Conservation (phyloP, 2,797 vertebrate species). For the Basileuterus tristriatus region DNA sequence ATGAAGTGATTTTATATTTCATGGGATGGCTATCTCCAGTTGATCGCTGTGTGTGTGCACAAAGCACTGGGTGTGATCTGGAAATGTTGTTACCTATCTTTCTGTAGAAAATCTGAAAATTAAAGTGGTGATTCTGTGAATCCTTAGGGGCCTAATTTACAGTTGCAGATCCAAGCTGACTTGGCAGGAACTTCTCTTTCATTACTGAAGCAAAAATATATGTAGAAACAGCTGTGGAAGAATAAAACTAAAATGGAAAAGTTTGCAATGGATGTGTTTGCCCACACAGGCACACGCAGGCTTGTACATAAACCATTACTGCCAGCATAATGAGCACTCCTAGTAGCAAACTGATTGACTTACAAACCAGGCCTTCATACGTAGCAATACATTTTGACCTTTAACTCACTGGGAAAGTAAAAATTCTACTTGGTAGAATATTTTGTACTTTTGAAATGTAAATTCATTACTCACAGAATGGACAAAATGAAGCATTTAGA, state of each 20-base stretch:
- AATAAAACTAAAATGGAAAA: conserved; percentile 2
- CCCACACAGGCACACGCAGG: background rate
- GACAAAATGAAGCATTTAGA: background rate
- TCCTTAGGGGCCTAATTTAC: conserved; percentile 41
- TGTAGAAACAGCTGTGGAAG: conserved; percentile 20
- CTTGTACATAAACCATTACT: background rate
- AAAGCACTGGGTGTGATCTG: background rate
- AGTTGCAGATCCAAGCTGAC: background rate
- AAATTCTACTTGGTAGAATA: background rate
- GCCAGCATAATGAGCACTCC: background rate
- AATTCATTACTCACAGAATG: background rate
- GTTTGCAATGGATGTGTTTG: background rate
- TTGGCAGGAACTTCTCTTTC: conserved; percentile 26
- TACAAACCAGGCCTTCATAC: background rate
- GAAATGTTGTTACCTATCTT: background rate
- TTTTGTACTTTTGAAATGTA: background rate
- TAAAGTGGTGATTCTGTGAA: conserved; percentile 33
- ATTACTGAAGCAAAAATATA: background rate
- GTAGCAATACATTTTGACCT: background rate
- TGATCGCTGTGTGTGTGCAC: background rate
- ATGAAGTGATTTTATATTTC: background rate
- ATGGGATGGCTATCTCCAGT: background rate
- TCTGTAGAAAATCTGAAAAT: conserved; percentile 1
- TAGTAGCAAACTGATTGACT: background rate
- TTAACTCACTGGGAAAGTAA: background rate